A percentile compares a stretch with the other conserved stretches of the same genome.
These are phyloP conservation scores for Argyra leucocephala DNA, from an alignment of 2,888 invertebrate species.

Conservation along the genomic window DNA sequence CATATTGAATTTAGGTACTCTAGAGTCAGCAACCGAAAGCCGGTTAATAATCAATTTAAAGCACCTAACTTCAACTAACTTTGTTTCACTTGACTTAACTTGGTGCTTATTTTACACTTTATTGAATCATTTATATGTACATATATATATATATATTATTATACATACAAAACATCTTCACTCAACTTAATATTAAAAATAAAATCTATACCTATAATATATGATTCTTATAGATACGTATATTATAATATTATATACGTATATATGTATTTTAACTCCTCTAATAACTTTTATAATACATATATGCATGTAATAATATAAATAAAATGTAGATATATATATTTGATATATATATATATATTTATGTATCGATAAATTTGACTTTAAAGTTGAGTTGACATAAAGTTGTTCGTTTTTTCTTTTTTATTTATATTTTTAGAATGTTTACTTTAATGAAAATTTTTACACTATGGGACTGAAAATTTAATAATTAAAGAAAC, in stretches of 20 bases:
- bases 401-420: background rate
- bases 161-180: no score
- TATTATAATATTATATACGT: background rate
- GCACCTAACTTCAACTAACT: background rate
- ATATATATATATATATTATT: no score
- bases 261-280: background rate
- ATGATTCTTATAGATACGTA: background rate
- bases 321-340: no score
- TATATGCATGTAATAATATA: no score
- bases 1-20: background rate
- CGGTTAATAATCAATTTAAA: slow-evolving; percentile 3
- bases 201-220: no score
- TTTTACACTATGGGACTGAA: background rate
- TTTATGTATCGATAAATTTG: background rate
- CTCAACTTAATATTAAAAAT: no score
- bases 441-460: background rate
- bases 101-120: slow-evolving; percentile 9
- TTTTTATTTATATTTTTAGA: background rate
- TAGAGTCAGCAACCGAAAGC: background rate
- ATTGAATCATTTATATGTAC: slow-evolving; percentile 2
- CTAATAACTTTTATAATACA: no score
- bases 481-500: background rate
- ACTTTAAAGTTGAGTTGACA: slow-evolving; percentile 3
- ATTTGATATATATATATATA: background rate
- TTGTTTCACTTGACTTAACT: slow-evolving; percentile 4